Evolutionary conservation across 2,888 invertebrate genomes (phyloP).

Genomic region (Zhengitettix transpicula): DNA sequence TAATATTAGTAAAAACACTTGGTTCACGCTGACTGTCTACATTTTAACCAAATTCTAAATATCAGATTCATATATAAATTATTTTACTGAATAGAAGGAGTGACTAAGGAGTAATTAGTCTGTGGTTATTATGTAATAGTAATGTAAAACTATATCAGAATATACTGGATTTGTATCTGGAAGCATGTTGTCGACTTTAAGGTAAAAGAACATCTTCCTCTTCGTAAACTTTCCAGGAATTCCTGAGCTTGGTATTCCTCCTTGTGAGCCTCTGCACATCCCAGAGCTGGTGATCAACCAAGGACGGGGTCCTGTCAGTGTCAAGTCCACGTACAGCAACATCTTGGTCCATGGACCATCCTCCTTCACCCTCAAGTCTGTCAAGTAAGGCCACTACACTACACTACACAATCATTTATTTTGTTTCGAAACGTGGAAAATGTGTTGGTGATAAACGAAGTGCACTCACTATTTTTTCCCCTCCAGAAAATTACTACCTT

Average conservation of each 20-base stretch:
- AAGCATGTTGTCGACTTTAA: neutral
- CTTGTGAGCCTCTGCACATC: conserved; percentile 50
- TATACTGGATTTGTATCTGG: neutral
- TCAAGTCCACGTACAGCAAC: conserved; percentile 48
- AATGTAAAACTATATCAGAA: no score
- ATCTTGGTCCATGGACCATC: conserved; percentile 46
- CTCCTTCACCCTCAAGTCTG: conserved; percentile 41
- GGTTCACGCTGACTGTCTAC: no score
- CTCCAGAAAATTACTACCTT: no score
- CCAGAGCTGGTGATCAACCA: conserved; percentile 52
- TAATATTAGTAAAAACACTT: no score
- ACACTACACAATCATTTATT: neutral
- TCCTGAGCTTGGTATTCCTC: conserved; percentile 47
- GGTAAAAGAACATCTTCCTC: neutral
- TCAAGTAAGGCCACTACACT: conserved; percentile 35
- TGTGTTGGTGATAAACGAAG: no score
- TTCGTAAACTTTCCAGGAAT: conserved; percentile 28
- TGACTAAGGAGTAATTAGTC: no score
- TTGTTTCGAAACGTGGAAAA: neutral
- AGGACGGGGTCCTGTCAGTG: conserved; percentile 46
- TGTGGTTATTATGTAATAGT: no score
- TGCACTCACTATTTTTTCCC: no score
- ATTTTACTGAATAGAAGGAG: no score
- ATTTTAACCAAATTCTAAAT: no score
- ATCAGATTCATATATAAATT: no score